Evolutionary conservation across 2,797 vertebrate genomes (phyloP).

Genomic region (Galaxias olidus): DNA sequence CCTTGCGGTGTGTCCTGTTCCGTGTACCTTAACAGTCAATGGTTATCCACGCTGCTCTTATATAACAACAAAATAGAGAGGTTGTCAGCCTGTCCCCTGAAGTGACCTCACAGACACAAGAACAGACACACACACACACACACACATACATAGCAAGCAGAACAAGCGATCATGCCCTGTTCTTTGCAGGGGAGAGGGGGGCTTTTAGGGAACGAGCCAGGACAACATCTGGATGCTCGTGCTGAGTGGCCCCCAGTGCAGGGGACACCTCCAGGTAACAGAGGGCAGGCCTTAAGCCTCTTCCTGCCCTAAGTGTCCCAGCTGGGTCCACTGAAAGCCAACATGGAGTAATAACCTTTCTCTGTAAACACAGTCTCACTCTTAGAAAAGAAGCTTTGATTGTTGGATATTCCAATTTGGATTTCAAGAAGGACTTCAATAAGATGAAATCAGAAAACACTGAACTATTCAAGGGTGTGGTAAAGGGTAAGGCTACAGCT

Average conservation of each 20-base stretch:
- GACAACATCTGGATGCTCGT: slow-evolving; percentile 5
- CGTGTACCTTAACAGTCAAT: neutral
- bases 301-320: neutral
- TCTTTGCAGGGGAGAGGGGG: neutral
- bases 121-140: slow-evolving; percentile 1
- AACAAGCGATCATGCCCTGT: slow-evolving; percentile 5
- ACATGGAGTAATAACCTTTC: neutral
- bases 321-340: neutral
- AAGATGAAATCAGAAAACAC: too few species aligned
- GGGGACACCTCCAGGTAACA: neutral
- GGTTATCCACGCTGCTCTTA: slow-evolving; percentile 2
- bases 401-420: neutral
- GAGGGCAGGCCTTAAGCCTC: neutral
- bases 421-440: too few species aligned
- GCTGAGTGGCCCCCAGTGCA: neutral
- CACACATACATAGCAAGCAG: slow-evolving; percentile 4
- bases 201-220: neutral
- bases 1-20: slow-evolving; percentile 13
- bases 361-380: neutral
- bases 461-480: too few species aligned
- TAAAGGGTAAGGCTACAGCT: too few species aligned
- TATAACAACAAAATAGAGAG: slow-evolving; percentile 5
- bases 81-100: slow-evolving; percentile 4
- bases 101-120: neutral
- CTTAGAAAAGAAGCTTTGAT: neutral